Evolutionary conservation across 2,113 vertebrate genomes (phyloP).

Genomic region (Actenoides lindsayi): DNA sequence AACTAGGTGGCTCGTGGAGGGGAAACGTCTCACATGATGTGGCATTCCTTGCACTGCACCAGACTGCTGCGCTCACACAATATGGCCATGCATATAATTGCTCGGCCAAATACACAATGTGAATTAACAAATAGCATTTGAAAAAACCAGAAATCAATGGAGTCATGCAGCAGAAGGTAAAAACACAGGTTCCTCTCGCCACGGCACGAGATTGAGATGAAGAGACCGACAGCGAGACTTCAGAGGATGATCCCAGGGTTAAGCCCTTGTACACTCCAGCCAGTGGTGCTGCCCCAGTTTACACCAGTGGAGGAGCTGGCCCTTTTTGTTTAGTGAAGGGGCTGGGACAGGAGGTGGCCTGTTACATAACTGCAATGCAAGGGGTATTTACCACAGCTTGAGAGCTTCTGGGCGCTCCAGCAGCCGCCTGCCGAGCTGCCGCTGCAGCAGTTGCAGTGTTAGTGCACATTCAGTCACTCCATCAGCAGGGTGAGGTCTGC

Average conservation of each 20-base stretch:
- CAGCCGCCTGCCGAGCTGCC: slow-evolving; percentile 27
- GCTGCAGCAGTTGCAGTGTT: not conserved
- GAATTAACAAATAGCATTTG: slow-evolving; percentile 55
- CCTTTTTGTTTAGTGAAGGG: slow-evolving; percentile 57
- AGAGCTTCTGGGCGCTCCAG: not conserved
- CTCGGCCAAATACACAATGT: not conserved
- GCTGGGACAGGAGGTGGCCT: not conserved
- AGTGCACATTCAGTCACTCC: not conserved
- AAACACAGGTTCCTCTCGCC: slow-evolving; percentile 42
- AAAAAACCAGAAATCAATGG: slow-evolving; percentile 1
- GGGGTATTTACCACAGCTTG: not conserved
- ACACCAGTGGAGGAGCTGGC: slow-evolving; percentile 18
- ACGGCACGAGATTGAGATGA: not conserved
- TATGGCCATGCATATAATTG: slow-evolving; percentile 56
- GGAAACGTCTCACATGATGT: slow-evolving; percentile 23
- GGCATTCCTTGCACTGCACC: not conserved
- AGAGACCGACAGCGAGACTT: not conserved
- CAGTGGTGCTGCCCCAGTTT: not conserved
- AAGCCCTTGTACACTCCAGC: rapidly evolving
- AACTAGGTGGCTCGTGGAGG: slow-evolving; percentile 34
- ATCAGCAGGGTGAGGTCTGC: not conserved
- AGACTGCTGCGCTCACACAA: slow-evolving; percentile 55
- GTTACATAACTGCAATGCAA: not conserved
- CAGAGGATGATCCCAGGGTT: not conserved
- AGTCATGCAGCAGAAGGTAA: slow-evolving; percentile 32